Evolutionary conservation across 2,888 invertebrate genomes (phyloP).

Genomic region (Graphium colonna): DNA sequence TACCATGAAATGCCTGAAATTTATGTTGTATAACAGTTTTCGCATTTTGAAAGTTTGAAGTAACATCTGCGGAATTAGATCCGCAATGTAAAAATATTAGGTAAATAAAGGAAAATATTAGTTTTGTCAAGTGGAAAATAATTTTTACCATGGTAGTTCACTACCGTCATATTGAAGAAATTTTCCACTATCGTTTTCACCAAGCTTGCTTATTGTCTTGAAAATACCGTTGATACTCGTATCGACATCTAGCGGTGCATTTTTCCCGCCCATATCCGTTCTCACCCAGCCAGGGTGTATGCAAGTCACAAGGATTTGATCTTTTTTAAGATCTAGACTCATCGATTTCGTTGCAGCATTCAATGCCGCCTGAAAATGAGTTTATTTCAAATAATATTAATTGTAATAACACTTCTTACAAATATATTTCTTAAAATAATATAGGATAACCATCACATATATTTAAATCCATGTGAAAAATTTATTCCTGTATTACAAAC

Average conservation of each 20-base stretch:
- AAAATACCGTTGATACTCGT: conserved; percentile 84
- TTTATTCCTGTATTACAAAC: not conserved
- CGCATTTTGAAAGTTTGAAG: too few relatives aligned
- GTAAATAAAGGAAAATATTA: too few relatives aligned
- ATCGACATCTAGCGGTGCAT: conserved; percentile 86
- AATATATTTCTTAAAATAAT: too few relatives aligned
- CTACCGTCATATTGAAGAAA: conserved; percentile 90
- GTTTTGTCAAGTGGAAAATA: not conserved
- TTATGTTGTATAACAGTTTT: not conserved
- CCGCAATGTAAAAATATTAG: too few relatives aligned
- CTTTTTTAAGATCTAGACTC: conserved; percentile 87
- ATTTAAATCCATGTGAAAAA: too few relatives aligned
- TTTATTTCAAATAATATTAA: not conserved
- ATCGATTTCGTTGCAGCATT: conserved; percentile 93
- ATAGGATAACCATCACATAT: too few relatives aligned
- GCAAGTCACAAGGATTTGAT: conserved; percentile 86
- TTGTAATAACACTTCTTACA: not conserved
- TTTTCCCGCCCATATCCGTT: conserved; percentile 92
- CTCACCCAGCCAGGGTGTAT: conserved; percentile 96
- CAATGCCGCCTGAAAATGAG: conserved; percentile 83
- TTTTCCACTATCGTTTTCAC: conserved; percentile 84
- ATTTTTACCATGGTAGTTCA: conserved; percentile 84
- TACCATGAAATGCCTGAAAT: too few relatives aligned
- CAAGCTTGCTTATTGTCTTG: conserved; percentile 81
- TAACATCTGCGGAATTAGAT: too few relatives aligned